These are phyloP conservation scores for Pipistrellus kuhlii DNA, from an alignment of 2,797 vertebrate species.

Conservation along the genomic window DNA sequence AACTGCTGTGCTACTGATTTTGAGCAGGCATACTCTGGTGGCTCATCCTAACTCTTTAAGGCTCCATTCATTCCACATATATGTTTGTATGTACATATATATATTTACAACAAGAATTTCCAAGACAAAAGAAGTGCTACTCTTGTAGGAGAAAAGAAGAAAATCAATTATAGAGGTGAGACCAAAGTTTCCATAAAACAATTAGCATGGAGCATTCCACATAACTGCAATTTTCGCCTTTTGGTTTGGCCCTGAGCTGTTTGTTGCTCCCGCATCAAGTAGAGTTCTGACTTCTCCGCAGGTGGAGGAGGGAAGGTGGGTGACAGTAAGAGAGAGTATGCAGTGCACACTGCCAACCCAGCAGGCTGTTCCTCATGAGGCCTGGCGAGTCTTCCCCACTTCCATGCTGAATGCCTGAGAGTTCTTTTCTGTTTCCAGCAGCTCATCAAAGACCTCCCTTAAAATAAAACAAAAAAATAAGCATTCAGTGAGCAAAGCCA, in stretches of 20 bases:
- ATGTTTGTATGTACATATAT: background rate
- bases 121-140: constrained; percentile 83
- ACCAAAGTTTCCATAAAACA: constrained; percentile 81
- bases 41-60: constrained; percentile 86
- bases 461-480: constrained; percentile 66
- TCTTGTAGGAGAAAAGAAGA: constrained; percentile 74
- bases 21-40: constrained; percentile 82
- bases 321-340: background rate
- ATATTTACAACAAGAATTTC: constrained; percentile 76
- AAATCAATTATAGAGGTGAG: constrained; percentile 80
- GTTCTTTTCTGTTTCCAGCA: constrained; percentile 94
- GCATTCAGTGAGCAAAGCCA: constrained; percentile 52
- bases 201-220: constrained; percentile 69
- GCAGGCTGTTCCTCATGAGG: constrained; percentile 83
- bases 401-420: constrained; percentile 85
- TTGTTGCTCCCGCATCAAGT: constrained; percentile 84
- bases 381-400: constrained; percentile 85
- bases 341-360: constrained; percentile 56
- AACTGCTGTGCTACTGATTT: constrained; percentile 77
- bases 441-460: constrained; percentile 97
- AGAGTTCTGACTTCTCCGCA: constrained; percentile 82
- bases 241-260: constrained; percentile 88
- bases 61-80: constrained; percentile 85
- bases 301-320: constrained; percentile 75
- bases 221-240: constrained; percentile 74